A percentile compares a stretch with the other conserved stretches of the same genome.
Evolutionary conservation across 2,888 invertebrate genomes (phyloP).

Genomic region (Caenorhabditis drosophilae): DNA sequence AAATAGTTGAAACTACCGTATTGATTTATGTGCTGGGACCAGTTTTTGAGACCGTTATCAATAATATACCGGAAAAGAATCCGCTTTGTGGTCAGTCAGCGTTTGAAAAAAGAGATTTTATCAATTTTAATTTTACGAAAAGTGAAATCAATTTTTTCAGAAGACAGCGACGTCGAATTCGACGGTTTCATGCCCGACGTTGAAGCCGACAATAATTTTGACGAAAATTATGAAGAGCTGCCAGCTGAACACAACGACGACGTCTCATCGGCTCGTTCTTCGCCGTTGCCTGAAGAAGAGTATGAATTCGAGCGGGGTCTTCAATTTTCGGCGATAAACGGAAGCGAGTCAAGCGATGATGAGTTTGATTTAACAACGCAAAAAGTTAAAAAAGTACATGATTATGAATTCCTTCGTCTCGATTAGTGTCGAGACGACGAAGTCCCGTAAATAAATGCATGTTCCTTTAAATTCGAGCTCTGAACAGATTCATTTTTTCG

Average conservation of each 20-base stretch:
- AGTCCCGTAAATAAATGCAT: not conserved
- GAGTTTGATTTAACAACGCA: constrained; percentile 54
- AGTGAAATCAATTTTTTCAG: constrained; percentile 32
- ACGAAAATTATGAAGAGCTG: constrained; percentile 25
- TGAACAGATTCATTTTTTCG: constrained; percentile 5
- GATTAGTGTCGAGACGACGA: too few relatives aligned
- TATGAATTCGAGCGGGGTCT: constrained; percentile 52
- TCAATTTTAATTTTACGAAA: not conserved
- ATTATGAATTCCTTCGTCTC: too few relatives aligned
- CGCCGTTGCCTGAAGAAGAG: constrained; percentile 48
- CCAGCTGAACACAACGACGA: constrained; percentile 10
- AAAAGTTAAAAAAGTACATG: too few relatives aligned
- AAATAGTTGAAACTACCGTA: constrained; percentile 41
- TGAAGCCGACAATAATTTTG: constrained; percentile 22
- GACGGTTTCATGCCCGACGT: constrained; percentile 62
- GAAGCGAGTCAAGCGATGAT: constrained; percentile 63
- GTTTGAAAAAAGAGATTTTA: not conserved
- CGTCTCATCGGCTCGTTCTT: constrained; percentile 27
- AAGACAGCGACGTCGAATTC: constrained; percentile 63
- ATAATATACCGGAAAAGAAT: constrained; percentile 63
- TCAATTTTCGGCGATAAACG: constrained; percentile 47
- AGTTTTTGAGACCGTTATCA: constrained; percentile 55
- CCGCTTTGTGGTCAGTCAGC: constrained; percentile 58
- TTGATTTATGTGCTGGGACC: constrained; percentile 64
- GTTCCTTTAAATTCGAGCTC: too few relatives aligned